Base-by-base conservation (phyloP, 2,888 invertebrate genomes). In the Chrysopilus asiliformis region DNA sequence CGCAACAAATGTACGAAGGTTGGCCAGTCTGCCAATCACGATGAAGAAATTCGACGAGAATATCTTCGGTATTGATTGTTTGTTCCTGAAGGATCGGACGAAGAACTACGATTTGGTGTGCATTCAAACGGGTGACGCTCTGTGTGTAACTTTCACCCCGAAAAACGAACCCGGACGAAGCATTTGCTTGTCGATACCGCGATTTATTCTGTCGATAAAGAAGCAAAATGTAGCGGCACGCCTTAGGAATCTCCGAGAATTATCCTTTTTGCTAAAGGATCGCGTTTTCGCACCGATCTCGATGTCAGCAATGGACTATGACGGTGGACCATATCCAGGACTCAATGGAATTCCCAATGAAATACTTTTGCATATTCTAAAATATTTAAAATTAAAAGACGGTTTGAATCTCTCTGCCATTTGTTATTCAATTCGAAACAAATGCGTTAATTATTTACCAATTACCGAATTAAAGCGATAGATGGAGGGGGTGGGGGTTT, bases 261-360 rank as follows among this genome's bases (percentile, higher is more conserved):
- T 71, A 16, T 63, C 67, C 7, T 49, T 53, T 25, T 64, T 60
- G 36, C 62, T 74, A 40, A 75, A 74, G 47, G 67, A 75, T 44
- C 57, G 64, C 36, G 45, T 76, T 16, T 49, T 69, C 24, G 59
- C 67, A 20, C 70, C 74, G 18, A 64, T 72, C 26, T 71, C 71
- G 35, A 67, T 70, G 46, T 64, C 65, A 45, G 65, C 75, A 45
- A 53, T 75, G 13, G 62, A 53, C 36, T 48, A 56, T 37, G 54
- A 66, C 2, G 39, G 44, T 7, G 32, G 44, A 15, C 26, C 48
- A 9, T 52, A 53, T 48, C 57, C 61, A 1, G 49, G 70, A 61
- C 12, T 72, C n/a, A 27, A 49, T 38, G 58, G 57, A 0, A 18
- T 61, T 19, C 61, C 61, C 1, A 41, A 41, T 0, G 61, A 58